A percentile compares a stretch with the other conserved stretches of the same genome.
phyloP scores from a whole-genome alignment of 2,888 invertebrate species.

The Tachina lurida region DNA sequence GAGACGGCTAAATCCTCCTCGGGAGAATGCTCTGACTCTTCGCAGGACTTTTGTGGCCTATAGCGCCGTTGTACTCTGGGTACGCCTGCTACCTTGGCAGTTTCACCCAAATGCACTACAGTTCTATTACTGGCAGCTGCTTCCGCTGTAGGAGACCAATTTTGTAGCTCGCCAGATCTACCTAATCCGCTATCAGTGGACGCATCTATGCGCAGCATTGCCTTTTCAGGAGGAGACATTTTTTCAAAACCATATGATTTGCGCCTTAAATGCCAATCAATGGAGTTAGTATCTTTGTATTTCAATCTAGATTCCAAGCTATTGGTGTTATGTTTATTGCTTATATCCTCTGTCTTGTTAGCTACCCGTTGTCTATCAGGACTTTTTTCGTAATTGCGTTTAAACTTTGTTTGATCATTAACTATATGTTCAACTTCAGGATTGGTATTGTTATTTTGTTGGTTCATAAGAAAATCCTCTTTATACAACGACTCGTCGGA shows the following conservation, averaged over 20 bases:
- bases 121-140: conserved; percentile 75
- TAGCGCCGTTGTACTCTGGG: conserved; percentile 70
- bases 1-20: conserved; percentile 72
- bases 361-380: conserved; percentile 37
- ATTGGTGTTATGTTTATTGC: conserved; percentile 76
- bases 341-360: conserved; percentile 4
- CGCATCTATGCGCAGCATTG: conserved; percentile 86
- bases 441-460: conserved; percentile 67
- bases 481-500: conserved; percentile 83
- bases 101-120: conserved; percentile 80
- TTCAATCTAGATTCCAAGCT: conserved; percentile 80
- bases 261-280: conserved; percentile 88
- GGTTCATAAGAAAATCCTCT: conserved; percentile 79
- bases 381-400: conserved; percentile 38
- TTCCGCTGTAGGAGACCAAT: conserved; percentile 81
- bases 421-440: conserved; percentile 64
- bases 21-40: conserved; percentile 44
- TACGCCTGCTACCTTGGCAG: conserved; percentile 41
- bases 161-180: conserved; percentile 87
- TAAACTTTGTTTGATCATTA: conserved; percentile 63
- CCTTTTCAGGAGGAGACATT: conserved; percentile 82
- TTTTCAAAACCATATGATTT: conserved; percentile 91
- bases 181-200: conserved; percentile 91
- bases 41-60: conserved; percentile 66
- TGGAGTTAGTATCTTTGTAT: conserved; percentile 77